Base-by-base conservation (phyloP, 2,113 vertebrate genomes). In the Butorides virescens region DNA sequence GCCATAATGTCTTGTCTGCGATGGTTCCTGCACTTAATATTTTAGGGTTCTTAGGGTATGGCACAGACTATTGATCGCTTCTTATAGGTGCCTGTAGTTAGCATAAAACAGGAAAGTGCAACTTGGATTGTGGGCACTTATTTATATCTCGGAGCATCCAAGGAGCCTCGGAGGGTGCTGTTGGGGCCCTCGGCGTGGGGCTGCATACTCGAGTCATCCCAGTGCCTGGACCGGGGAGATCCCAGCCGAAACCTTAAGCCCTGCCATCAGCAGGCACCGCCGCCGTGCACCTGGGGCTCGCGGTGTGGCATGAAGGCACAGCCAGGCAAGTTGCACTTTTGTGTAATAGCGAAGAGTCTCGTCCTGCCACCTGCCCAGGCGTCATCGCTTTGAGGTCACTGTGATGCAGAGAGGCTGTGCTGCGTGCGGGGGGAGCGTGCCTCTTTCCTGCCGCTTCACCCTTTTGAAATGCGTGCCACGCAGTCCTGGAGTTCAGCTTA, bases 21-120 rank as follows among this genome's bases (percentile, higher is more conserved):
- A 66, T 80, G 81, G 92, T 93, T 97, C 95, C 95, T 96, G 95
- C 88, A 95, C 88, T 96, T 95, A 97, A 44, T 73, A 61, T 92
- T 95, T 95, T 93, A 70, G 96, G 94, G 92, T 95, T 94, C 95
- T 76, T 70, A 94, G 88, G 74, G 71, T 83, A 94, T 93, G 93
- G 92, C 93, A 85, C 90, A 95, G 94, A 90, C 94, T 96, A 96
- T 94, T 62, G 94, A 97, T 97, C 0, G 10, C 62, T 90, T 36
- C 93, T 91, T 75, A 72, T 7, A 85, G 89, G 80, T 97, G 95
- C 80, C 91, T 89, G 93, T 72, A 93, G 96, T 92, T 93, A 85
- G 75, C 81, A 37, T 76, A 86, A 92, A 94, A 70, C 81, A 88
- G 81, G 90, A 90, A 91, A 76, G 73, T 19, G 73, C 62, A 77